Evolutionary conservation across 2,797 vertebrate species (phyloP), one percentile per base, ranked within the genome.

Genomic region (Poecilia gillii): DNA sequence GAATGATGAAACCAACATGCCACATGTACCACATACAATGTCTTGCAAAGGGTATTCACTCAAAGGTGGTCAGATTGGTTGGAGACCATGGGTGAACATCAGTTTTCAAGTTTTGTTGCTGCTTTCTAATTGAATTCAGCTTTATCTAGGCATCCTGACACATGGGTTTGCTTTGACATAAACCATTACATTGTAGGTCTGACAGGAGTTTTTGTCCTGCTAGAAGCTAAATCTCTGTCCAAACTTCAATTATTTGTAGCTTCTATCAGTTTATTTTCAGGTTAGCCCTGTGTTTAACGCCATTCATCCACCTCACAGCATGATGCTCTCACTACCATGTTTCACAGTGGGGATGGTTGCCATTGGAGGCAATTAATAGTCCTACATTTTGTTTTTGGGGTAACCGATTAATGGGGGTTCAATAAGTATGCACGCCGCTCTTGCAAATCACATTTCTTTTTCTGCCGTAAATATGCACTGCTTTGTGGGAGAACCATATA

Each of bases 1-100:
- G 43, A 14, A 74, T 1, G n/a, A 79, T 41, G 79, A 87, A 82
- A 75, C 79, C 23, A 71, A 28, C 18, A 13, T n/a, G 41, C 68
- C 41, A 71, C 39, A 14, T 71, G 16, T n/a, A 45, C 14, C 12
- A 13, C 43, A 71, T 71, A 14, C 39, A 14, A 4, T 43, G 39
- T 41, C 23, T n/a, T 13, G 11, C 39, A n/a, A n/a, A 43, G 9
- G 4, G 11, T n/a, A 45, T 71, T 71, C 68, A 45, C 41, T 70
- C 41, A 43, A 43, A 70, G 66, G 13, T 70, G 4, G 8, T 68
- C 39, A 68, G 20, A 71, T 45, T 71, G 39, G 11, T 46, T 14
- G 41, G 68, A 46, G 25, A 8, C 41, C 25, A 28, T 0, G 25
- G 1, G 25, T 45, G 41, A 71, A 28, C 41, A 16, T 46, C 41